These are phyloP conservation scores for Heliconius aoede DNA, from an alignment of 2,888 invertebrate species.

Conservation along the genomic window DNA sequence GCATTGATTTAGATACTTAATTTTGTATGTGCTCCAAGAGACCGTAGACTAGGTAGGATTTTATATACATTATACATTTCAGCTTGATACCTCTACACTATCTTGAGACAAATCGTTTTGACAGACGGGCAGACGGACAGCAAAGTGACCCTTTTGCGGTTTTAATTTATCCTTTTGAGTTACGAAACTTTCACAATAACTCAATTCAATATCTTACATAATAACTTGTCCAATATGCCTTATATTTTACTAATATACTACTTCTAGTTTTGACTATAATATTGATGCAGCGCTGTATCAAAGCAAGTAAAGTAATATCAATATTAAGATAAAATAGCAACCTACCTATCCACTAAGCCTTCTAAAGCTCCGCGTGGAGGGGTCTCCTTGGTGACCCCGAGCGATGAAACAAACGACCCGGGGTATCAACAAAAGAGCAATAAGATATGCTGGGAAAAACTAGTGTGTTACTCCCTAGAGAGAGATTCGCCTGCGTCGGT, in stretches of 20 bases:
- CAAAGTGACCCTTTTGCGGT: too few relatives aligned
- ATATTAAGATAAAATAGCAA: conserved; percentile 35
- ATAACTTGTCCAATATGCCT: background rate
- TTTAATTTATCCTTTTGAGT: too few relatives aligned
- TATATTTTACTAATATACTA: background rate
- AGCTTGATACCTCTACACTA: too few relatives aligned
- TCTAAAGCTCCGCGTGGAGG: conserved; percentile 51
- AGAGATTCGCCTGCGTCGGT: conserved; percentile 60
- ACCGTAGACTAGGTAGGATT: too few relatives aligned
- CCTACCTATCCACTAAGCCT: conserved; percentile 51
- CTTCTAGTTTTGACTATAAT: background rate
- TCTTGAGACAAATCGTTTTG: too few relatives aligned
- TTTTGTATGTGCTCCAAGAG: too few relatives aligned
- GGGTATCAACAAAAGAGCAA: conserved; percentile 83
- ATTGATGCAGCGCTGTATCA: background rate
- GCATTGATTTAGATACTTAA: too few relatives aligned
- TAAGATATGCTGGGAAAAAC: conserved; percentile 84
- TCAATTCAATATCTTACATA: background rate
- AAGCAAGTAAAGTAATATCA: background rate
- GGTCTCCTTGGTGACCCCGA: conserved; percentile 64
- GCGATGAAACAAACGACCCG: conserved; percentile 83
- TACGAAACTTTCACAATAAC: too few relatives aligned
- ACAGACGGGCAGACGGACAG: too few relatives aligned
- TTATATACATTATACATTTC: too few relatives aligned
- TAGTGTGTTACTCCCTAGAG: conserved; percentile 78